Percentiles rank a stretch among this genome's conserved stretches.
These are phyloP conservation scores for Lagenorhynchus albirostris DNA, from an alignment of 2,113 vertebrate genomes.

Conservation along the genomic window DNA sequence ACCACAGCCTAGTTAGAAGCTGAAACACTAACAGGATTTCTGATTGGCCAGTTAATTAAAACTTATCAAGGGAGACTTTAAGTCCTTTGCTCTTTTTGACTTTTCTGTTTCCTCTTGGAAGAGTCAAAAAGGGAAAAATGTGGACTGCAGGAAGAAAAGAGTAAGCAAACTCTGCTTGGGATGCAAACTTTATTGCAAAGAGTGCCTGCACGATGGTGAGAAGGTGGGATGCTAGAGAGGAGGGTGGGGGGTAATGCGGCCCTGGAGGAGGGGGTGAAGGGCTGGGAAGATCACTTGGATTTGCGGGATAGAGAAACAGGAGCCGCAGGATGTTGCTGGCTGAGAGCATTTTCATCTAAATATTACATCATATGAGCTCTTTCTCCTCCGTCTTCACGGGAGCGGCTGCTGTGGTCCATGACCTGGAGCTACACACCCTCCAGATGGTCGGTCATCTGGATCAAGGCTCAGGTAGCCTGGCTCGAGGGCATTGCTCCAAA, in stretches of 20 bases:
- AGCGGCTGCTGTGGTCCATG: rapidly evolving
- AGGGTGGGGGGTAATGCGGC: neutral
- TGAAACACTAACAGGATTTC: neutral
- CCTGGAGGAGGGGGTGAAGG: neutral
- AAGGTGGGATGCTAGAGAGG: neutral
- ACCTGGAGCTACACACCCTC: neutral
- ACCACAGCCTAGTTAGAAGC: neutral
- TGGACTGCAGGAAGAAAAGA: neutral
- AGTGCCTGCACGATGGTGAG: neutral
- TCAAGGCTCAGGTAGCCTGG: neutral
- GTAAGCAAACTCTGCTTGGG: neutral
- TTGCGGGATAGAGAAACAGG: neutral
- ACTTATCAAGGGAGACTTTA: neutral
- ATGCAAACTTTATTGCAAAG: neutral
- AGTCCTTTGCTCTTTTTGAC: neutral
- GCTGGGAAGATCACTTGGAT: neutral
- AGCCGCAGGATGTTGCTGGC: neutral
- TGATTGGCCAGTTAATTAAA: neutral
- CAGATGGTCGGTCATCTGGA: rapidly evolving
- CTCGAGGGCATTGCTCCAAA: neutral
- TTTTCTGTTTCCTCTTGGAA: neutral
- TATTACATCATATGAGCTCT: neutral
- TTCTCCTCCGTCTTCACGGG: too few species aligned
- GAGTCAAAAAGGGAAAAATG: neutral
- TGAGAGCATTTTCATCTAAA: neutral